Evolutionary conservation across 2,113 vertebrate genomes (phyloP).

Genomic region (Caranx melampygus): DNA sequence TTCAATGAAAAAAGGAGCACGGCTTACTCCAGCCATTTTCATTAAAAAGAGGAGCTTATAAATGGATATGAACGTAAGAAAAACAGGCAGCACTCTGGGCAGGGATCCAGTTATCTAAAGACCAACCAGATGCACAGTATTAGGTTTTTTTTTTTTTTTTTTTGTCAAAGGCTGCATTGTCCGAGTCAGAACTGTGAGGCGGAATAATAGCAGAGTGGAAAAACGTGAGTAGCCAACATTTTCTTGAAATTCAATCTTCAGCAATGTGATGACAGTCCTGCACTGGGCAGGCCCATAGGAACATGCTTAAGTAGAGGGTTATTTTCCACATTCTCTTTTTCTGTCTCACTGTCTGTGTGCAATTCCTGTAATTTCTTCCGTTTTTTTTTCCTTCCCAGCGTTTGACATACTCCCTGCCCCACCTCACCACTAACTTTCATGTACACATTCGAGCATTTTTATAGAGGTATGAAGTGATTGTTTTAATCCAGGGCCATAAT

Average conservation of each 20-base stretch:
- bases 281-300: conserved; percentile 72
- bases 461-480: conserved; percentile 40
- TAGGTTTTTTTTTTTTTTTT: conserved; percentile 32
- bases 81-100: conserved; percentile 47
- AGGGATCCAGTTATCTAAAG: conserved; percentile 55
- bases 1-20: conserved; percentile 25
- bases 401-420: conserved; percentile 34
- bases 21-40: conserved; percentile 39
- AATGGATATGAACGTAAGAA: conserved; percentile 40
- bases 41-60: conserved; percentile 29
- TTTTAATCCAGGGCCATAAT: conserved; percentile 56
- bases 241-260: conserved; percentile 80
- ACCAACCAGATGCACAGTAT: conserved; percentile 66
- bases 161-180: conserved; percentile 75
- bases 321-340: conserved; percentile 76
- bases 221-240: conserved; percentile 69
- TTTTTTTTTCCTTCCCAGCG: conserved; percentile 19
- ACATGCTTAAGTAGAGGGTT: conserved; percentile 69
- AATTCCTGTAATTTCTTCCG: conserved; percentile 67
- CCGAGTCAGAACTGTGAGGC: conserved; percentile 73
- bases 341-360: conserved; percentile 66
- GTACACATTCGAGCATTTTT: conserved; percentile 34
- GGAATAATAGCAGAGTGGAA: conserved; percentile 78
- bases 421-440: conserved; percentile 57
- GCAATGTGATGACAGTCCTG: conserved; percentile 75